Percentiles rank a stretch among this genome's conserved stretches.
phyloP scores from a whole-genome alignment of 2,113 vertebrate species.

The Alethe castanea region DNA sequence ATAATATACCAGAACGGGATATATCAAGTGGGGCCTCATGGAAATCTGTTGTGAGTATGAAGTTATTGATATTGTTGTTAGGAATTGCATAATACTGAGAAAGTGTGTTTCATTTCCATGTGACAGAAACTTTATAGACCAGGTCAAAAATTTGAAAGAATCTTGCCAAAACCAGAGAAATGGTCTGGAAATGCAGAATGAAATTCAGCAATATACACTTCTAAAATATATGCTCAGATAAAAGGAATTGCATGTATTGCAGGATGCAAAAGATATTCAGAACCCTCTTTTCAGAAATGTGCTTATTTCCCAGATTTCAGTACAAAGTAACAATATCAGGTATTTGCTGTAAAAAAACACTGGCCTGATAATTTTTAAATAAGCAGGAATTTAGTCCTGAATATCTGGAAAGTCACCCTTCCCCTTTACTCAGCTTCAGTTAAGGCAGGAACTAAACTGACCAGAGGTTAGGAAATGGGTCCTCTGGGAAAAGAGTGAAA shows the following conservation, averaged over 20 bases:
- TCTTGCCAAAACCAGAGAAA: neutral
- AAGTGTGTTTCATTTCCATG: neutral
- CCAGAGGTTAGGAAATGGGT: neutral
- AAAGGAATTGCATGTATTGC: neutral
- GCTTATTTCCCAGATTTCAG: neutral
- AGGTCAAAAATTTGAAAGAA: neutral
- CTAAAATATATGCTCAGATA: neutral
- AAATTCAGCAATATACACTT: neutral
- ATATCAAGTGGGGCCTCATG: neutral
- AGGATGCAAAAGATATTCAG: neutral
- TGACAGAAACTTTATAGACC: neutral
- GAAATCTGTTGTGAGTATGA: neutral
- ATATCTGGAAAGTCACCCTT: neutral
- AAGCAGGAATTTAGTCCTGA: neutral
- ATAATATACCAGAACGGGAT: neutral
- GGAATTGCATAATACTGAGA: neutral
- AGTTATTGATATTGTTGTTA: neutral
- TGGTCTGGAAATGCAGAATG: neutral
- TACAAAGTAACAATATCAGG: neutral
- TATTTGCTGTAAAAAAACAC: neutral
- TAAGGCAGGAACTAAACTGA: neutral
- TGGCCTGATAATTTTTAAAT: neutral
- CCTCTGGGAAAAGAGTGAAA: neutral
- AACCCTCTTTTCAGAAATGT: neutral
- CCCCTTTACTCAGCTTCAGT: neutral